Conservation (phyloP, 1,140 invertebrate species). For the Drosophila insularis region DNA sequence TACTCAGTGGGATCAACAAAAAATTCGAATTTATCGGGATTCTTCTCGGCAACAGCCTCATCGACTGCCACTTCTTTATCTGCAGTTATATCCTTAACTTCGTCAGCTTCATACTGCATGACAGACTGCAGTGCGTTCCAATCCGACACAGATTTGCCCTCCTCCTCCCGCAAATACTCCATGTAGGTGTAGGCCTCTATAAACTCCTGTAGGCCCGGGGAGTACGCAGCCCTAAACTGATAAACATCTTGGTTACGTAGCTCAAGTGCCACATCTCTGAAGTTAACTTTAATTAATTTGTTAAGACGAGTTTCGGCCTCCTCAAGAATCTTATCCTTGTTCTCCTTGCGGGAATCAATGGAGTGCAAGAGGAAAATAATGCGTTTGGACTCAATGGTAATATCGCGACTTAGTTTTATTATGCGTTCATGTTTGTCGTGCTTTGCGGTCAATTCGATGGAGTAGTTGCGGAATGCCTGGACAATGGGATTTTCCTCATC, state of each 20-base stretch:
- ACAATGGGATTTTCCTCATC: conserved; percentile 85
- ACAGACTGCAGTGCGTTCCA: conserved; percentile 71
- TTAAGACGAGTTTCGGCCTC: conserved; percentile 87
- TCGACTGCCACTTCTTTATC: not conserved
- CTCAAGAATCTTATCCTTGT: conserved; percentile 84
- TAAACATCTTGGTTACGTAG: conserved; percentile 88
- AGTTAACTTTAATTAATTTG: conserved; percentile 85
- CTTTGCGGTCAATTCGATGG: conserved; percentile 88
- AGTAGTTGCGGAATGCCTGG: conserved; percentile 87
- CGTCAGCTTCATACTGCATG: conserved; percentile 73
- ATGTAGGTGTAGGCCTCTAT: conserved; percentile 92
- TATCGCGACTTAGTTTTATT: conserved; percentile 90
- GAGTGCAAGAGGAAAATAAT: conserved; percentile 94
- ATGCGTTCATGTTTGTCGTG: conserved; percentile 94
- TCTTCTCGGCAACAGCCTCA: conserved; percentile 29
- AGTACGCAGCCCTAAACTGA: conserved; percentile 89
- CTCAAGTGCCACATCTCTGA: conserved; percentile 88
- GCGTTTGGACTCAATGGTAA: conserved; percentile 96
- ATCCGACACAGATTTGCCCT: conserved; percentile 55
- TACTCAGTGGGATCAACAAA: conserved; percentile 75
- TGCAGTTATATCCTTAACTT: not conserved
- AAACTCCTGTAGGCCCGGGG: conserved; percentile 92
- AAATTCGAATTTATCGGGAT: conserved; percentile 63
- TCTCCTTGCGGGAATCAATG: conserved; percentile 84
- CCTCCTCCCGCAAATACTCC: conserved; percentile 84